Evolutionary conservation across 2,113 vertebrate genomes (phyloP), one percentile per base, ranked within the genome.

Genomic region (Falco punctatus): DNA sequence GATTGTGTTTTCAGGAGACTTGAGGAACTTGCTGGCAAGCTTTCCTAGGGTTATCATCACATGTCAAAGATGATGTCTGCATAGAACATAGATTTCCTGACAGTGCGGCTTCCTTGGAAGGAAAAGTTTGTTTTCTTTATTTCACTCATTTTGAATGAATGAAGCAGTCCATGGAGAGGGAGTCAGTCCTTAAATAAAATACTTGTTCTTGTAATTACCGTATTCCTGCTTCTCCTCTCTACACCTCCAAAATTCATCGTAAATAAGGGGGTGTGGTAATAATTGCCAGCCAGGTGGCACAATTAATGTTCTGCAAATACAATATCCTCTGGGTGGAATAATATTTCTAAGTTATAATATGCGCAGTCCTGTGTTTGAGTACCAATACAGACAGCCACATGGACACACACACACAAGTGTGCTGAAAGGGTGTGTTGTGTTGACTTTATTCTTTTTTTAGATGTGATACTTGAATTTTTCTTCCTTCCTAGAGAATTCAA

Each of bases 371-470:
- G 15, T 42, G 51, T 88, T 80, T 73, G 42, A 51, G 40, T 71
- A 52, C 33, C 21, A 16, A 4, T 28, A 42, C 48, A 71, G 30
- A 16, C 40, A 67, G 24, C 24, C 55, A 86, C 22, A 54, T 33
- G 23, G 49, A 44, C 14, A 28, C 30, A 71, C 22, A 42, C 24
- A 62, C 3, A 2, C 4, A 5, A 0, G 0, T 30, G 42, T 70
- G 32, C 55, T 3, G 4, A 86, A 28, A 58, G 15, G 15, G 19
- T 21, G 9, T 22, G 23, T 48, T 86, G 3, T 38, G 4, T 54
- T 87, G 5, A 18, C 26, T 74, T 40, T 51, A 11, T 28, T 15
- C 32, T 51, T 55, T 70, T 86, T 64, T 72, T 6, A 44, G 13
- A 46, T 49, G 14, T 26, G 32, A 84, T 33, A 19, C 52, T 78